Conservation (phyloP, 2,888 invertebrate species). For the Limnephilus lunatus region DNA sequence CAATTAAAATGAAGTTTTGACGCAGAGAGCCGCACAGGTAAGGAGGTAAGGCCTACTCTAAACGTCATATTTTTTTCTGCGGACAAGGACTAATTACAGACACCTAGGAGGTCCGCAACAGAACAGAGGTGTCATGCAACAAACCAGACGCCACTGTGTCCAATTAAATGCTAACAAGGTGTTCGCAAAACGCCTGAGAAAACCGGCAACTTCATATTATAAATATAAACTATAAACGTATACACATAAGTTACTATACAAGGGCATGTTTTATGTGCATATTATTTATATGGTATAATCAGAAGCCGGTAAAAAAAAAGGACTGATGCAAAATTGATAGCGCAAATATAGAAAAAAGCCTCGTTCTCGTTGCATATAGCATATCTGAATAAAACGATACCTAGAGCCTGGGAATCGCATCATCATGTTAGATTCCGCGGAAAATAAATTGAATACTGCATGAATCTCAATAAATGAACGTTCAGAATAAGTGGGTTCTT, state of each 20-base stretch:
- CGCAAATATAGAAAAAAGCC: background rate
- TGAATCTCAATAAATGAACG: background rate
- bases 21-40: background rate
- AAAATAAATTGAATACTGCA: background rate
- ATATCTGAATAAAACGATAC: background rate
- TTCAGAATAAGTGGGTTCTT: background rate
- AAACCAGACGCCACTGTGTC: background rate
- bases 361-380: background rate
- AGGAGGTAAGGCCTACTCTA: background rate
- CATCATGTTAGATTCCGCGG: background rate
- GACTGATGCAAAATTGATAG: background rate
- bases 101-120: slow-evolving; percentile 2
- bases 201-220: background rate
- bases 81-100: slow-evolving; percentile 4
- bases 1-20: background rate
- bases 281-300: background rate
- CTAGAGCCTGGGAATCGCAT: background rate
- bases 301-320: background rate
- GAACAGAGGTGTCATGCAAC: background rate
- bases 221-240: too few relatives aligned
- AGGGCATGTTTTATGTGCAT: background rate
- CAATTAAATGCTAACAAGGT: background rate
- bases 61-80: background rate
- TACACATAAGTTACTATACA: too few relatives aligned
- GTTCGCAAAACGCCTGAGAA: background rate